Percentiles rank a stretch among this genome's conserved stretches.
These are phyloP conservation scores for Pogonocichla stellata DNA, from an alignment of 2,113 vertebrate species.

Conservation along the genomic window DNA sequence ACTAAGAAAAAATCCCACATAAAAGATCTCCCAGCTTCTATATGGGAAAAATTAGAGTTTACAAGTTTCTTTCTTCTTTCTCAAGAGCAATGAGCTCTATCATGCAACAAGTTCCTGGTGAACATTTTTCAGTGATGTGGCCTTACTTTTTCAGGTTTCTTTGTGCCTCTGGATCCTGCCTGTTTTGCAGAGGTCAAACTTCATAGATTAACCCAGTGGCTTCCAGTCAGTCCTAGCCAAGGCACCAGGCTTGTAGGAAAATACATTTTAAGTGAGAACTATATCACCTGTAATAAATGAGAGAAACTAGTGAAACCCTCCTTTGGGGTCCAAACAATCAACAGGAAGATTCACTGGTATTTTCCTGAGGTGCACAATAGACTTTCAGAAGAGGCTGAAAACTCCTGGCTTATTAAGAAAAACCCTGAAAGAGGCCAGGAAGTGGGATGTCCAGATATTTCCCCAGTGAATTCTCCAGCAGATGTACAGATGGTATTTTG, in stretches of 20 bases:
- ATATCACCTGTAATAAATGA: background rate
- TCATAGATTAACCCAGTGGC: background rate
- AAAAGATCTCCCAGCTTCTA: background rate
- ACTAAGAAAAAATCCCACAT: background rate
- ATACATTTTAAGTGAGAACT: background rate
- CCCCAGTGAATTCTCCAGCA: background rate
- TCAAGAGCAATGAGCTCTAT: background rate
- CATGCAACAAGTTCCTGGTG: constrained; percentile 24
- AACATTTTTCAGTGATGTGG: background rate
- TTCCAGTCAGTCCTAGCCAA: constrained; percentile 25
- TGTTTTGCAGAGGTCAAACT: background rate
- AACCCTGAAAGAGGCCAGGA: background rate
- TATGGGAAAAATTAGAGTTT: background rate
- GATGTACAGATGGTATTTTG: background rate
- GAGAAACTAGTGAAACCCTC: background rate
- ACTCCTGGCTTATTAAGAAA: background rate
- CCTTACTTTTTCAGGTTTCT: background rate
- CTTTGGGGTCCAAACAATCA: background rate
- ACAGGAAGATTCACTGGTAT: background rate
- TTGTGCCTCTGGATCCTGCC: constrained; percentile 25
- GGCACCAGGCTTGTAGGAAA: background rate
- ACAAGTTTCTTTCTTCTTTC: background rate
- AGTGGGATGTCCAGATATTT: background rate
- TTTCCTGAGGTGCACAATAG: background rate
- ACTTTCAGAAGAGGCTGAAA: background rate